phyloP scores from a whole-genome alignment of 2,113 vertebrate species.

The Panthera uncia region DNA sequence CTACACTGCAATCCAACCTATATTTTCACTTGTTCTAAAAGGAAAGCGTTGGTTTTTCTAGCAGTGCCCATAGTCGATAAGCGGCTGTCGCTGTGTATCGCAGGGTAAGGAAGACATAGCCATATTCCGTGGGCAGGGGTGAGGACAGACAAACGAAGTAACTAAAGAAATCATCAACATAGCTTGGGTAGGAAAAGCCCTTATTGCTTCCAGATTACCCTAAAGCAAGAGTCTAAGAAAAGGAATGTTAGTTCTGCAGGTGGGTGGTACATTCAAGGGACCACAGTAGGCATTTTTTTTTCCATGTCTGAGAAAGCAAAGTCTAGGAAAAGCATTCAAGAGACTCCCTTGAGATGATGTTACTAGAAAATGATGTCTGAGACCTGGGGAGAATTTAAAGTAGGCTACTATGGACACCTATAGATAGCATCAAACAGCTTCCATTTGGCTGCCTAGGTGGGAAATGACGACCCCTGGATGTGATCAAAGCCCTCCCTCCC shows the following conservation, averaged over 20 bases:
- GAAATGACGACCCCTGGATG: slow-evolving; percentile 55
- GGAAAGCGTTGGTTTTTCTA: background rate
- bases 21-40: slow-evolving; percentile 16
- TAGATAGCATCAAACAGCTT: slow-evolving; percentile 67
- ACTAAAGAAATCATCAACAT: background rate
- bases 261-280: background rate
- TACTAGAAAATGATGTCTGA: slow-evolving; percentile 33
- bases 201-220: background rate
- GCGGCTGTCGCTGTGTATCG: background rate
- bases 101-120: background rate
- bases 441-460: slow-evolving; percentile 14
- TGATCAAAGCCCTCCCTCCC: slow-evolving; percentile 33
- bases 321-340: background rate
- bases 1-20: background rate
- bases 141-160: background rate
- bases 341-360: background rate
- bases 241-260: background rate
- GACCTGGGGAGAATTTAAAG: slow-evolving; percentile 45
- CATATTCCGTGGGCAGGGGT: background rate
- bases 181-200: background rate
- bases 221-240: background rate
- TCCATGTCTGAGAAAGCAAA: background rate
- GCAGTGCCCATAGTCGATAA: background rate
- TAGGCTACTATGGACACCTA: slow-evolving; percentile 4
- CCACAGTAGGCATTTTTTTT: background rate